Percentiles rank a stretch among this genome's conserved stretches.
Conservation (phyloP, 1,140 invertebrate species). For the Myzus persicae region DNA sequence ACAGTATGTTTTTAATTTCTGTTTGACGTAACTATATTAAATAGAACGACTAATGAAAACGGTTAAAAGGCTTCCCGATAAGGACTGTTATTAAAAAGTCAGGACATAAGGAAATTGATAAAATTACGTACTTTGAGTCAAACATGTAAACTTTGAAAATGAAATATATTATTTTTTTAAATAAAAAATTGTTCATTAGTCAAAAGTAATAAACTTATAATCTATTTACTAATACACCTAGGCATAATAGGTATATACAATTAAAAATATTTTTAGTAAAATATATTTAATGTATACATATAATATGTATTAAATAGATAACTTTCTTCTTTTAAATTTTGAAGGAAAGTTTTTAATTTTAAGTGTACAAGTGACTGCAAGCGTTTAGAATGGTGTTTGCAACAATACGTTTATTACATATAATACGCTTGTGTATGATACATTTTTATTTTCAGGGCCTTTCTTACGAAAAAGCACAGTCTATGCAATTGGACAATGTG, state of each 20-base stretch:
- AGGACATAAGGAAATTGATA: neutral
- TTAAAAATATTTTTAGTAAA: no score
- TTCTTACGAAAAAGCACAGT: constrained; percentile 69
- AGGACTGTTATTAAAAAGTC: neutral
- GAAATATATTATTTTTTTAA: no score
- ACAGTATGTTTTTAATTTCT: neutral
- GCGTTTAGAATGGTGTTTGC: neutral
- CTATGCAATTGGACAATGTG: constrained; percentile 71
- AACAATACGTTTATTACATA: neutral
- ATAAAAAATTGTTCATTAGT: no score
- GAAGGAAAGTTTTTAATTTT: neutral
- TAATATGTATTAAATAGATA: neutral
- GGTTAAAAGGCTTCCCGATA: neutral
- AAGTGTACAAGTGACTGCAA: neutral
- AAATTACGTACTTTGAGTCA: neutral
- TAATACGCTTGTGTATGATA: neutral
- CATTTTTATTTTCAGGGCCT: constrained; percentile 66
- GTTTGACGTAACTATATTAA: neutral
- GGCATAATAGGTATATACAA: no score
- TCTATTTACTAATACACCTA: no score
- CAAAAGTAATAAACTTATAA: no score
- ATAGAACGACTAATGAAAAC: neutral
- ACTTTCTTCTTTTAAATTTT: neutral
- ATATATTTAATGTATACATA: no score
- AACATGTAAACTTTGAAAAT: neutral